Percentiles rank a stretch among this genome's conserved stretches.
Conservation (phyloP, 2,888 invertebrate species). For the Diabrotica balteata region DNA sequence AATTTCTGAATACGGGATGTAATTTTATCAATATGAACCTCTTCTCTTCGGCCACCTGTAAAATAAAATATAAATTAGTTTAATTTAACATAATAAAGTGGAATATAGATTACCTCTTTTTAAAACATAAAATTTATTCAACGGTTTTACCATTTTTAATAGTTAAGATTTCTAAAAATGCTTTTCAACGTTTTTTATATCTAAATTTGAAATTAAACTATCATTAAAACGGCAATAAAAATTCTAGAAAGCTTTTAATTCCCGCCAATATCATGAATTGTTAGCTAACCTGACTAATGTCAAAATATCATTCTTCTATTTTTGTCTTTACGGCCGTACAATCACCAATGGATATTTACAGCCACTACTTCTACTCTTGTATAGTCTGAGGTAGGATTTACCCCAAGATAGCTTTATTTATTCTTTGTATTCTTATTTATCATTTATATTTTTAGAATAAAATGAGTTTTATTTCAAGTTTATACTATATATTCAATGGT, state of each 20-base stretch:
- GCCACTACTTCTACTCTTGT: too few relatives aligned
- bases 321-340: not conserved
- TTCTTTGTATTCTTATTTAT: too few relatives aligned
- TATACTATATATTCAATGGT: too few relatives aligned
- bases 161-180: too few relatives aligned
- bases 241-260: not conserved
- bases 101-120: slow-evolving; percentile 60
- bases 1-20: slow-evolving; percentile 94
- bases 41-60: slow-evolving; percentile 86
- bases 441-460: too few relatives aligned
- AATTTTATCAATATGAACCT: slow-evolving; percentile 96
- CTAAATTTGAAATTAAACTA: too few relatives aligned
- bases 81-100: slow-evolving; percentile 7
- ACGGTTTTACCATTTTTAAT: slow-evolving; percentile 20
- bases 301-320: not conserved
- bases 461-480: too few relatives aligned
- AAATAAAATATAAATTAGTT: not conserved
- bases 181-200: too few relatives aligned
- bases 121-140: slow-evolving; percentile 59
- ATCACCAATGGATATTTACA: not conserved
- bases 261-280: slow-evolving; percentile 4
- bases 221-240: too few relatives aligned
- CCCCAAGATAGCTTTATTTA: too few relatives aligned
- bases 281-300: not conserved
- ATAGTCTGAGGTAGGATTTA: too few relatives aligned